Percentiles rank a stretch among this genome's conserved stretches.
These are phyloP conservation scores for Merluccius polli DNA, from an alignment of 2,797 vertebrate species.

Conservation along the genomic window DNA sequence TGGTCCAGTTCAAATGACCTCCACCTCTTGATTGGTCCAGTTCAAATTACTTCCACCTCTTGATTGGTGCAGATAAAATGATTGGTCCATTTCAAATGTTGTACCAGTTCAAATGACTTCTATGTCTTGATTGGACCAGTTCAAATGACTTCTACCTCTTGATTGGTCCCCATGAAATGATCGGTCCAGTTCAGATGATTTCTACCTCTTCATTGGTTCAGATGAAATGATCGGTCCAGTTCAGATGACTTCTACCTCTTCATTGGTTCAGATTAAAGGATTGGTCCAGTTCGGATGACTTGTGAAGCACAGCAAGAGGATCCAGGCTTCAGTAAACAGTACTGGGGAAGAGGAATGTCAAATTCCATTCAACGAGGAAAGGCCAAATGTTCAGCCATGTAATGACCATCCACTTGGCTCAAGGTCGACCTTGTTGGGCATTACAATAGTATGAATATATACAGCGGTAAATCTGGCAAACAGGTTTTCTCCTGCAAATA, in stretches of 20 bases:
- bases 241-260: too few relatives aligned
- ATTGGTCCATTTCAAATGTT: too few relatives aligned
- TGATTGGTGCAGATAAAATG: too few relatives aligned
- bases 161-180: background rate
- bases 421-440: slow-evolving; percentile 22
- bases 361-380: slow-evolving; percentile 7
- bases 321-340: slow-evolving; percentile 4
- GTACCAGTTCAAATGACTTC: too few relatives aligned
- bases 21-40: background rate
- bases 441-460: slow-evolving; percentile 28
- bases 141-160: background rate
- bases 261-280: too few relatives aligned
- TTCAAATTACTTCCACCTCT: background rate
- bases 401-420: slow-evolving; percentile 6
- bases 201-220: background rate
- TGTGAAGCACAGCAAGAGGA: background rate
- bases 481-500: slow-evolving; percentile 12
- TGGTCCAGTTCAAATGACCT: background rate
- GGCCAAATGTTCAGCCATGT: slow-evolving; percentile 1
- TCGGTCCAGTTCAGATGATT: background rate
- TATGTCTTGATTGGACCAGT: background rate
- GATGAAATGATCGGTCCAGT: too few relatives aligned
- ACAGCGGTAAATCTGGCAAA: slow-evolving; percentile 33
- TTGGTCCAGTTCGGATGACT: background rate
- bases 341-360: slow-evolving; percentile 13